A percentile compares a stretch with the other conserved stretches of the same genome.
phyloP scores from a whole-genome alignment of 1,140 invertebrate species.

The Philotrypesis tridentata region DNA sequence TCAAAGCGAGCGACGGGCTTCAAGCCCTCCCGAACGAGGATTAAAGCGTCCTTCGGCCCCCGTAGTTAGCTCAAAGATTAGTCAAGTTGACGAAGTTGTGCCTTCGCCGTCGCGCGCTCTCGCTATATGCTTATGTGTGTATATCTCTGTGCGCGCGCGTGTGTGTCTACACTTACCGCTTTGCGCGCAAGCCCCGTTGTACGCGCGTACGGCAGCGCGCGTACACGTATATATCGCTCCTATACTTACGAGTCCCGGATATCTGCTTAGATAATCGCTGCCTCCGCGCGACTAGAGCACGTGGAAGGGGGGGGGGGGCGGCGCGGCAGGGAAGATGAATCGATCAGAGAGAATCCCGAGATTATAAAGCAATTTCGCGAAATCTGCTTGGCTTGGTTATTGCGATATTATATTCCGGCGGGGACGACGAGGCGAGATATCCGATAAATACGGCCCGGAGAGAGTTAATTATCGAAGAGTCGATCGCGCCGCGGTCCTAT shows the following conservation, averaged over 20 bases:
- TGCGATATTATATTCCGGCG: slow-evolving; percentile 44
- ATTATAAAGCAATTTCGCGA: slow-evolving; percentile 48
- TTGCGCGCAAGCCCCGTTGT: background rate
- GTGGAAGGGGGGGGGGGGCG: too few species aligned
- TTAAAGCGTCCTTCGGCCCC: slow-evolving; percentile 24
- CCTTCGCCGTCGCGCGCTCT: background rate
- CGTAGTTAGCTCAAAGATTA: slow-evolving; percentile 49
- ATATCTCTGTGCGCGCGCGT: too few species aligned
- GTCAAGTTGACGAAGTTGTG: slow-evolving; percentile 45
- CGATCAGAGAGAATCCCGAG: slow-evolving; percentile 35
- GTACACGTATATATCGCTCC: too few species aligned
- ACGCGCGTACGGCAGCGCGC: too few species aligned
- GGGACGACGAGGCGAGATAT: slow-evolving; percentile 16
- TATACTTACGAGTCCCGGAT: slow-evolving; percentile 16
- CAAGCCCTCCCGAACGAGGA: background rate
- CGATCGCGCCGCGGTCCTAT: background rate
- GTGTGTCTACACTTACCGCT: background rate
- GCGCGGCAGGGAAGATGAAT: background rate
- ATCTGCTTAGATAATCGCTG: slow-evolving; percentile 40
- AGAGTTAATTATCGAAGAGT: slow-evolving; percentile 45
- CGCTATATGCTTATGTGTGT: slow-evolving; percentile 8
- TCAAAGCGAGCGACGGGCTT: slow-evolving; percentile 13
- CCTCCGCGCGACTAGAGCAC: background rate
- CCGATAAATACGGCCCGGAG: slow-evolving; percentile 34
- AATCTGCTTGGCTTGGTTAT: slow-evolving; percentile 43